phyloP scores from a whole-genome alignment of 2,113 vertebrate species.

The Periophthalmus modestus region DNA sequence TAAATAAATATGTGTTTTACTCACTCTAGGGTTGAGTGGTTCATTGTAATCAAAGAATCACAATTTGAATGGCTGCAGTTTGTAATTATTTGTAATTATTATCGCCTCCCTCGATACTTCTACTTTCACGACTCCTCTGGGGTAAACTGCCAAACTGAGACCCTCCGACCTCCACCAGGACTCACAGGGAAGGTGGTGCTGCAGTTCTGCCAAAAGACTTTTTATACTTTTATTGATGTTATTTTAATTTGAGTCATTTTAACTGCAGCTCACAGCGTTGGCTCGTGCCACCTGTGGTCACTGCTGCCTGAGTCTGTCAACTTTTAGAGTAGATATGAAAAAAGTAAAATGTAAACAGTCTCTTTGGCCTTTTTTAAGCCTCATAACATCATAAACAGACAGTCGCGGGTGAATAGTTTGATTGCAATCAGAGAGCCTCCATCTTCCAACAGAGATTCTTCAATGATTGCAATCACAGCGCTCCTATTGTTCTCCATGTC shows the following conservation, averaged over 20 bases:
- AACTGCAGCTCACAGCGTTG: background rate
- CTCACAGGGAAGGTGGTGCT: too few species aligned
- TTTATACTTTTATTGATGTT: background rate
- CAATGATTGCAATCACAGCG: conserved; percentile 63
- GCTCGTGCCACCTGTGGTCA: background rate
- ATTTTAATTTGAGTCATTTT: background rate
- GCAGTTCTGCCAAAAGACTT: too few species aligned
- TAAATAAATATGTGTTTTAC: too few species aligned
- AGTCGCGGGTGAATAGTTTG: conserved; percentile 28
- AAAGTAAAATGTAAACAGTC: background rate
- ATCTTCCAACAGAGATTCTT: conserved; percentile 26
- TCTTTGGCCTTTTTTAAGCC: background rate
- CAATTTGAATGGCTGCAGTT: too few species aligned
- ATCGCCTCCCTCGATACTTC: too few species aligned
- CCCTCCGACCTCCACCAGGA: too few species aligned
- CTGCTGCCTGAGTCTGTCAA: background rate
- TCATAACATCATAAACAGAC: conserved; percentile 29
- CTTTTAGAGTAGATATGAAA: background rate
- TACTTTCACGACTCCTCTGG: too few species aligned
- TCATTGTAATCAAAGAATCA: too few species aligned
- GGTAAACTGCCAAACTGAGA: too few species aligned
- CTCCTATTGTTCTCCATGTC: conserved; percentile 43
- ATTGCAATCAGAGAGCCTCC: conserved; percentile 63
- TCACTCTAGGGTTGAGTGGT: too few species aligned
- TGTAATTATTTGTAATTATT: too few species aligned